Percentiles rank a stretch among this genome's conserved stretches.
Evolutionary conservation across 2,888 invertebrate species (phyloP).

Genomic region (Carcina quercana): DNA sequence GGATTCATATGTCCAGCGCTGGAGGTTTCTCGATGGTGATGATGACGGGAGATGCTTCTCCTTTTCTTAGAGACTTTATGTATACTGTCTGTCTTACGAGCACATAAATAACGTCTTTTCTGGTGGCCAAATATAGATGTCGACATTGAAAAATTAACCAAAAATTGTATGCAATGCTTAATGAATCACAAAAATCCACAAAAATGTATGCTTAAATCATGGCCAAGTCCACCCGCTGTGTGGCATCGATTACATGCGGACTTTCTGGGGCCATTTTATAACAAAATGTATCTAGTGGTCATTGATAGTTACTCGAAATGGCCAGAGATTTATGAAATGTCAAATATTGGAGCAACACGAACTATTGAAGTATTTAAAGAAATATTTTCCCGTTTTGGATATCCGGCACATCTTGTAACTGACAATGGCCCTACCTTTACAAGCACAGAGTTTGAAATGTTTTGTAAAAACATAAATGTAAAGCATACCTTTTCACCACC

Average conservation of each 20-base stretch:
- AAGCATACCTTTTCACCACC: no score
- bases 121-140: no score
- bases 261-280: constrained; percentile 8
- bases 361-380: constrained; percentile 11
- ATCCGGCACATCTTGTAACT: constrained; percentile 11
- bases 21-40: no score
- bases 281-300: constrained; percentile 11
- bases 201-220: no score
- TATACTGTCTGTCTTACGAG: no score
- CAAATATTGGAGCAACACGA: constrained; percentile 3
- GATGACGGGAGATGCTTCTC: no score
- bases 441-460: constrained; percentile 9
- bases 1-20: no score
- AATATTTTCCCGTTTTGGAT: constrained; percentile 9
- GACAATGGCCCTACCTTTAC: constrained; percentile 12
- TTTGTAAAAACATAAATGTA: constrained; percentile 6
- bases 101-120: no score
- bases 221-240: constrained; percentile 10
- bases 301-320: constrained; percentile 11
- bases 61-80: no score
- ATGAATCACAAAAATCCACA: no score
- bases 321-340: constrained; percentile 13
- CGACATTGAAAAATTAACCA: no score
- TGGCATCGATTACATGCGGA: constrained; percentile 11
- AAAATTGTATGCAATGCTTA: no score